phyloP scores from a whole-genome alignment of 1,140 invertebrate genomes.

The Leptestheria dahalacensis region DNA sequence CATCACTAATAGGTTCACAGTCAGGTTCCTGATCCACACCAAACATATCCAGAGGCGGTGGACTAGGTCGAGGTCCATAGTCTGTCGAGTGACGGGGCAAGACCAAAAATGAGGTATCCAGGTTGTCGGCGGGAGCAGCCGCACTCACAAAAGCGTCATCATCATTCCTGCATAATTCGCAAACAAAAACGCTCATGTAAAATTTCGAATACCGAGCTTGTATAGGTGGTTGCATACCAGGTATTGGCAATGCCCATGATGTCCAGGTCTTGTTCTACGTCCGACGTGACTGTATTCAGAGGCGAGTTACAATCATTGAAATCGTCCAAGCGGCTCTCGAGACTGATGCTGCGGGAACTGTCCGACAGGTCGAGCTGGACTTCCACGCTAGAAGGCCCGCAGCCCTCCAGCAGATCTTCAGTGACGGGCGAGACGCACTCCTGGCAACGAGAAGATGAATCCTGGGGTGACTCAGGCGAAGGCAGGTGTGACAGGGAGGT shows the following conservation, averaged over 20 bases:
- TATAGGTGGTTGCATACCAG: constrained; percentile 10
- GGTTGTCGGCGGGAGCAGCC: constrained; percentile 26
- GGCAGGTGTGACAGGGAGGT: not conserved
- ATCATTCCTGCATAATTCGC: constrained; percentile 26
- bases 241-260: constrained; percentile 18
- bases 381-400: constrained; percentile 13
- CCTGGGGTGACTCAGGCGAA: not conserved
- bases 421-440: not conserved
- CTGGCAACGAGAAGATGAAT: not conserved
- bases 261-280: constrained; percentile 11
- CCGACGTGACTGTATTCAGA: not conserved
- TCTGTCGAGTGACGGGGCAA: constrained; percentile 25
- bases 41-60: constrained; percentile 30
- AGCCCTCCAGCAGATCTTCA: not conserved
- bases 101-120: constrained; percentile 27
- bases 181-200: not conserved
- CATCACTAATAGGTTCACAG: constrained; percentile 26
- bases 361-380: constrained; percentile 9
- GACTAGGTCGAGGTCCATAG: constrained; percentile 29
- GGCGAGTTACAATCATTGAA: constrained; percentile 3
- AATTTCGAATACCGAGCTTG: not conserved
- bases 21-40: constrained; percentile 26
- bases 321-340: constrained; percentile 12
- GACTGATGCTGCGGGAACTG: constrained; percentile 10
- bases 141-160: constrained; percentile 24